Evolutionary conservation across 2,888 invertebrate species (phyloP).

Genomic region (Hypsopygia costalis): DNA sequence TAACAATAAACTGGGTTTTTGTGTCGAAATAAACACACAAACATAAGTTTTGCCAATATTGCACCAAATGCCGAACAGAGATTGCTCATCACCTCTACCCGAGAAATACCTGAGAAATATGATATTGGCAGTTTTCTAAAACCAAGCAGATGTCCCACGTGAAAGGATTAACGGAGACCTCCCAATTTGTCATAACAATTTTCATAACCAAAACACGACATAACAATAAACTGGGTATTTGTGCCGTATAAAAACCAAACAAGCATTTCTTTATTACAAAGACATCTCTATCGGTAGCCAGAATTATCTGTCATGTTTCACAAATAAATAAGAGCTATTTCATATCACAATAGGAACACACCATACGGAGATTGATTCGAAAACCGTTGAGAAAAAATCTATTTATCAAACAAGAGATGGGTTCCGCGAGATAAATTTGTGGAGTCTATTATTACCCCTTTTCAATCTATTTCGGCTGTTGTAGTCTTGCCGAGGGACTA

Average conservation of each 20-base stretch:
- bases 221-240: constrained; percentile 57
- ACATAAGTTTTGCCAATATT: no score
- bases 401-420: constrained; percentile 73
- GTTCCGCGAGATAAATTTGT: constrained; percentile 59
- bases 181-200: constrained; percentile 74
- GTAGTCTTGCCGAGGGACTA: constrained; percentile 17
- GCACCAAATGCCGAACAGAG: no score
- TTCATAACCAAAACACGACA: constrained; percentile 71
- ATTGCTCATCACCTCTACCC: no score
- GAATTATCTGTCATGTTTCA: constrained; percentile 73
- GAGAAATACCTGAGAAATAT: no score
- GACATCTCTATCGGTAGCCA: constrained; percentile 73
- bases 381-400: constrained; percentile 60
- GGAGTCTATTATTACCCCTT: constrained; percentile 70
- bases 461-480: constrained; percentile 41
- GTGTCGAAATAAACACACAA: no score
- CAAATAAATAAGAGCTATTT: constrained; percentile 73
- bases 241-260: constrained; percentile 61
- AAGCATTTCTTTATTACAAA: constrained; percentile 62
- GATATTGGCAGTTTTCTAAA: constrained; percentile 28
- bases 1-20: no score
- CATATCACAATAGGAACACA: constrained; percentile 63
- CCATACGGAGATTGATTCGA: constrained; percentile 52
- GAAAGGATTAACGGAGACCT: constrained; percentile 62
- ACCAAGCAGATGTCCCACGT: constrained; percentile 48